Conservation (phyloP, 2,113 vertebrate genomes). For the Acanthochromis polyacanthus region DNA sequence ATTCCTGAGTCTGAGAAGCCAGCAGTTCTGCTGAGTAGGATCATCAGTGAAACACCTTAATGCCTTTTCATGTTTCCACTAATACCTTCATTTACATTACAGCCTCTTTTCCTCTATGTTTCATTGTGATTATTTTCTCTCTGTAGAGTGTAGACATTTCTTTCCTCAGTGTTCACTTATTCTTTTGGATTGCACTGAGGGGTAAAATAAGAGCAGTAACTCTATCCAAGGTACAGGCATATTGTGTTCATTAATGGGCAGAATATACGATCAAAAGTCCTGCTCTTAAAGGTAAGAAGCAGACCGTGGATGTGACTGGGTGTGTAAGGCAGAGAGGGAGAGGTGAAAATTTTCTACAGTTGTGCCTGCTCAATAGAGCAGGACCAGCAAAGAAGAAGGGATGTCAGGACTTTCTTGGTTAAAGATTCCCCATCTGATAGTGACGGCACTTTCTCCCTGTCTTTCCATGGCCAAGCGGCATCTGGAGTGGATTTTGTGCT, state of each 20-base stretch:
- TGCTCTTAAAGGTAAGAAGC: constrained; percentile 43
- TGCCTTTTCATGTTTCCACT: constrained; percentile 73
- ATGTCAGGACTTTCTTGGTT: constrained; percentile 79
- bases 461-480: constrained; percentile 87
- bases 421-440: constrained; percentile 88
- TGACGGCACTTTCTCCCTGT: constrained; percentile 87
- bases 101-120: constrained; percentile 56
- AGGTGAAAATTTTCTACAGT: constrained; percentile 68
- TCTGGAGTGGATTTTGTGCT: constrained; percentile 98
- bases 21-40: constrained; percentile 62
- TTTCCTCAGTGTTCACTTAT: constrained; percentile 60
- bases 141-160: constrained; percentile 61
- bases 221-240: constrained; percentile 58
- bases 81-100: constrained; percentile 77
- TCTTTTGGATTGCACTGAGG: constrained; percentile 74
- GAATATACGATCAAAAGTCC: constrained; percentile 51
- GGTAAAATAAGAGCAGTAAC: constrained; percentile 71
- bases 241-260: constrained; percentile 62
- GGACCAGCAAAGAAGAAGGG: constrained; percentile 64
- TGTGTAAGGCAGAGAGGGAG: constrained; percentile 24
- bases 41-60: constrained; percentile 76
- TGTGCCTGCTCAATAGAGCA: constrained; percentile 72
- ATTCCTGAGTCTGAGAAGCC: constrained; percentile 61
- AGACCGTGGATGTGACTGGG: constrained; percentile 30
- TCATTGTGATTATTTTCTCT: constrained; percentile 75